These are phyloP conservation scores for Hyperoplus lanceolatus DNA, from an alignment of 2,797 vertebrate genomes.

Conservation along the genomic window DNA sequence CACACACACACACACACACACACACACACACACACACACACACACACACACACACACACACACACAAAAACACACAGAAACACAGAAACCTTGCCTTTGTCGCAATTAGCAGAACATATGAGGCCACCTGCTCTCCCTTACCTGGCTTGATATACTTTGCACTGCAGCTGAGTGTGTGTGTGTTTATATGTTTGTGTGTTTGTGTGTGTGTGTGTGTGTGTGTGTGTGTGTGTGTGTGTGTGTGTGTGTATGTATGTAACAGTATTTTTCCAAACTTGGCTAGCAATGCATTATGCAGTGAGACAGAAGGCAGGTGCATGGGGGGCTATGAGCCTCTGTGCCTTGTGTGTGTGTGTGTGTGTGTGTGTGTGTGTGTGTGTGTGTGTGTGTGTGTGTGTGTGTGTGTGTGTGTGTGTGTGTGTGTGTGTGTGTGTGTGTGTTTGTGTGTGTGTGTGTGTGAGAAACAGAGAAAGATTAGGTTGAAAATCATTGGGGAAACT, in stretches of 20 bases:
- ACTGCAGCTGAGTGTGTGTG: slow-evolving; percentile 24
- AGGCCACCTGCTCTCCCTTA: slow-evolving; percentile 42
- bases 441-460: not conserved
- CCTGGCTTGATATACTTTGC: slow-evolving; percentile 45
- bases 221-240: slow-evolving; percentile 3
- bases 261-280: slow-evolving; percentile 26
- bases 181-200: not conserved
- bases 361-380: slow-evolving; percentile 20
- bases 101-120: slow-evolving; percentile 43
- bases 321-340: slow-evolving; percentile 6
- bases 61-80: not conserved
- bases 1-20: not conserved
- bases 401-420: slow-evolving; percentile 2
- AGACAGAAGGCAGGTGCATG: slow-evolving; percentile 34
- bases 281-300: slow-evolving; percentile 38
- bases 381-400: not conserved
- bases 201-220: slow-evolving; percentile 7
- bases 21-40: slow-evolving; percentile 11
- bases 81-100: slow-evolving; percentile 9
- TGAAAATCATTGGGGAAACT: slow-evolving; percentile 5
- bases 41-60: slow-evolving; percentile 4
- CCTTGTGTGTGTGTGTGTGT: not conserved
- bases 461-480: too few species aligned
- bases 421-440: not conserved
- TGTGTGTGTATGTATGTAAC: slow-evolving; percentile 1